Conservation (phyloP, 2,113 vertebrate genomes). For the Podiceps cristatus region DNA sequence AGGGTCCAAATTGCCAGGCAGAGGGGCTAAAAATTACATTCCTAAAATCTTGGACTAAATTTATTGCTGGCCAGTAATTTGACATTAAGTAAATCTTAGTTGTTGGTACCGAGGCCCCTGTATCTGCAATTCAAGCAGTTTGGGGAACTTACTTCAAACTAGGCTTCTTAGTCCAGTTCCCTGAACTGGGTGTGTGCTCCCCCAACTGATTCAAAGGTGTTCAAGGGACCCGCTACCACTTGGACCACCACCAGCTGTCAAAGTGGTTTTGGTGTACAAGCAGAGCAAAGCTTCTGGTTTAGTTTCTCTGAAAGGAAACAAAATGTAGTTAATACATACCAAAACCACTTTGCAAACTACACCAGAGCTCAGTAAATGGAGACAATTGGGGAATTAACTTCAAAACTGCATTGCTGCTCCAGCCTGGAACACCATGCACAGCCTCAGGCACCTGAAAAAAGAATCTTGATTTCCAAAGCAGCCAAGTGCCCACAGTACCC, state of each 20-base stretch:
- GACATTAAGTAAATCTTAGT: not conserved
- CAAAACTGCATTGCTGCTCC: conserved; percentile 6
- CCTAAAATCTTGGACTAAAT: not conserved
- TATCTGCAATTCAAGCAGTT: not conserved
- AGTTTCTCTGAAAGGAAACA: conserved; percentile 2
- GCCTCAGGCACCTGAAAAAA: conserved; percentile 23
- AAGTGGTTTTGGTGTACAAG: not conserved
- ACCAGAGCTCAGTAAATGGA: not conserved
- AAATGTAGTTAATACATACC: not conserved
- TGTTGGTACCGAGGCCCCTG: not conserved
- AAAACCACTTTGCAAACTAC: conserved; percentile 18
- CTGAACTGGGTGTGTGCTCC: not conserved
- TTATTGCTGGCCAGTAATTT: not conserved
- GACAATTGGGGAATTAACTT: conserved; percentile 22
- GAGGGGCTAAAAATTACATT: not conserved
- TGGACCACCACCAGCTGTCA: not conserved
- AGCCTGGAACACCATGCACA: not conserved
- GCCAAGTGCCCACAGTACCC: not conserved
- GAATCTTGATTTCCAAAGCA: not conserved
- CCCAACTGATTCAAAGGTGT: not conserved
- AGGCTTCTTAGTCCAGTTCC: not conserved
- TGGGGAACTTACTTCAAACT: not conserved
- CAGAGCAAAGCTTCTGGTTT: not conserved
- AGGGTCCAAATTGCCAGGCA: not conserved
- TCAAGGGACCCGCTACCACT: not conserved